phyloP scores from a whole-genome alignment of 2,113 vertebrate species.

The Motacilla alba region DNA sequence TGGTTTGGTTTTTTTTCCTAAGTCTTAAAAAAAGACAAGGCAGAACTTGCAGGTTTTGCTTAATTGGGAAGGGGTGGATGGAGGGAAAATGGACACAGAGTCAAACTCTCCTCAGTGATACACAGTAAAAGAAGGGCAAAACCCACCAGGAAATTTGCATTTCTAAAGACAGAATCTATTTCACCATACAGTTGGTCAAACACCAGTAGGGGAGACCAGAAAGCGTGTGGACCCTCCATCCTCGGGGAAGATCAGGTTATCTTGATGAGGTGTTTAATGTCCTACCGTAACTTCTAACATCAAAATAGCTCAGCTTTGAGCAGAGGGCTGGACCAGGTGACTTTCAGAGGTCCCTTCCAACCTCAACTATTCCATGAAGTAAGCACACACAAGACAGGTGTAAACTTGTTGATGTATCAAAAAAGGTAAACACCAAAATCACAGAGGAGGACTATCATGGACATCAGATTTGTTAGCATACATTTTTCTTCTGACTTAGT shows the following conservation, averaged over 20 bases:
- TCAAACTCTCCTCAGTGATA: background rate
- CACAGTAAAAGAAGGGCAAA: background rate
- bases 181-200: background rate
- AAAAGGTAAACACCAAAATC: background rate
- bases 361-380: background rate
- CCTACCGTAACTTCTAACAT: background rate
- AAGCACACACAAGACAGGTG: background rate
- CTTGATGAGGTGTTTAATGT: background rate
- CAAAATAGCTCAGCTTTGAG: background rate
- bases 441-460: background rate
- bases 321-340: background rate
- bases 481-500: background rate
- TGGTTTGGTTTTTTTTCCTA: background rate
- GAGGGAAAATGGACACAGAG: background rate
- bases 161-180: background rate
- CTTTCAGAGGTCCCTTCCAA: background rate
- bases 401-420: background rate
- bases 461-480: background rate
- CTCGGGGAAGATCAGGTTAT: background rate
- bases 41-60: background rate
- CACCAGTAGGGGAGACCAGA: background rate
- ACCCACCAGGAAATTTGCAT: background rate
- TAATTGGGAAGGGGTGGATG: background rate
- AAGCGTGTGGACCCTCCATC: rapidly evolving
- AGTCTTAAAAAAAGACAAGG: background rate